phyloP scores from a whole-genome alignment of 2,888 invertebrate species.

The Mimachlamys varia region DNA sequence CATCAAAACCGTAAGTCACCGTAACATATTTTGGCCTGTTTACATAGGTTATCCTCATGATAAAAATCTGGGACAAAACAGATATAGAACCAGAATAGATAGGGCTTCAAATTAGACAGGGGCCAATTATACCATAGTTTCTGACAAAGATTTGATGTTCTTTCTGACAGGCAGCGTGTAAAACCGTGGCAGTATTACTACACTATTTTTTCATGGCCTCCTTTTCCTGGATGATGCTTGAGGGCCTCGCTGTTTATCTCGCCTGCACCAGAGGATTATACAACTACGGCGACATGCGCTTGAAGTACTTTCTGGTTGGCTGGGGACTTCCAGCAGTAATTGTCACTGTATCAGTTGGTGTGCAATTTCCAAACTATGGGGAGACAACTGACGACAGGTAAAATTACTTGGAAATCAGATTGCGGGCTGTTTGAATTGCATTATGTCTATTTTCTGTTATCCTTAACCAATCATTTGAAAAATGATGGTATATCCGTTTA shows the following conservation, averaged over 20 bases:
- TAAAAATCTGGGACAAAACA: no score
- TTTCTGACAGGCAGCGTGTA: constrained; percentile 62
- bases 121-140: no score
- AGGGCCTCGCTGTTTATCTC: constrained; percentile 67
- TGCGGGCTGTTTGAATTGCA: no score
- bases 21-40: no score
- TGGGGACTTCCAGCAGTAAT: constrained; percentile 68
- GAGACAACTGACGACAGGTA: constrained; percentile 66
- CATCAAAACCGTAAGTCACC: no score
- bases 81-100: no score
- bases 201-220: constrained; percentile 69
- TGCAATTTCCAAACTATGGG: constrained; percentile 66
- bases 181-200: constrained; percentile 63
- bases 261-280: constrained; percentile 65
- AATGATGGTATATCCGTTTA: no score
- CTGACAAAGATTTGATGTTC: background rate
- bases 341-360: constrained; percentile 65
- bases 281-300: constrained; percentile 61
- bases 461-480: no score
- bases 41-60: no score
- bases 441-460: no score
- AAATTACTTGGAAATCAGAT: no score
- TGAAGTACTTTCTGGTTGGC: constrained; percentile 64
- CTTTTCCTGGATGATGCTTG: constrained; percentile 71
- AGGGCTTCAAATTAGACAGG: no score